A percentile compares a stretch with the other conserved stretches of the same genome.
These are phyloP conservation scores for Trichonephila inaurata DNA, from an alignment of 1,140 invertebrate species.

Conservation along the genomic window DNA sequence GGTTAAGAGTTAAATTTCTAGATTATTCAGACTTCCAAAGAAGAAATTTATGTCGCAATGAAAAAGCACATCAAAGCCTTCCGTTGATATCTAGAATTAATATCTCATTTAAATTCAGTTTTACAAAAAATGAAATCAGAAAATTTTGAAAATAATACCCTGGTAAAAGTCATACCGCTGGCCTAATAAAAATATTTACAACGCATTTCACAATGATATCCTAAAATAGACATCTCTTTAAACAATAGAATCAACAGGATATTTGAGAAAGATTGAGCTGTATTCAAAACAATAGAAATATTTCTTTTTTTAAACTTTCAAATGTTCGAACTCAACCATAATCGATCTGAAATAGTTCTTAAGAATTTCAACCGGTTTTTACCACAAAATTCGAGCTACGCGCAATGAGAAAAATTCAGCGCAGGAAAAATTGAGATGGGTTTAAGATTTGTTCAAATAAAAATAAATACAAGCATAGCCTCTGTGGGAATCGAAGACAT, in stretches of 20 bases:
- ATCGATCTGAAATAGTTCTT: background rate
- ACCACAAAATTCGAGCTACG: background rate
- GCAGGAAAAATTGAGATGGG: background rate
- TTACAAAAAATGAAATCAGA: background rate
- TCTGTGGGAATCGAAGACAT: background rate
- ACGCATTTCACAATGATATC: background rate
- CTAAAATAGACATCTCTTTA: background rate
- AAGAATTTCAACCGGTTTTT: background rate
- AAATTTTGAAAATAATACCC: background rate
- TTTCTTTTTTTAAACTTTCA: background rate
- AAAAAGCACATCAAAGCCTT: too few relatives aligned
- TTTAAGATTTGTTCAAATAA: background rate
- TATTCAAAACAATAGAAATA: background rate
- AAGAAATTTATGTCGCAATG: too few relatives aligned
- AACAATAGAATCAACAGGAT: slow-evolving; percentile 2
- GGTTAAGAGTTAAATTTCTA: too few relatives aligned
- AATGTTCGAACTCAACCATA: background rate
- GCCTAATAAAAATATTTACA: too few relatives aligned
- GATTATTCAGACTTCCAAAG: too few relatives aligned
- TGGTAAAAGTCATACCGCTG: background rate
- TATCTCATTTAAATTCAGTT: too few relatives aligned
- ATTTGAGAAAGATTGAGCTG: background rate
- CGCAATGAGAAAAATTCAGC: background rate
- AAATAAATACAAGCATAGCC: background rate
- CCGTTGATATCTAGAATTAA: too few relatives aligned